Evolutionary conservation across 2,797 vertebrate genomes (phyloP).

Genomic region (Tapirus indicus): DNA sequence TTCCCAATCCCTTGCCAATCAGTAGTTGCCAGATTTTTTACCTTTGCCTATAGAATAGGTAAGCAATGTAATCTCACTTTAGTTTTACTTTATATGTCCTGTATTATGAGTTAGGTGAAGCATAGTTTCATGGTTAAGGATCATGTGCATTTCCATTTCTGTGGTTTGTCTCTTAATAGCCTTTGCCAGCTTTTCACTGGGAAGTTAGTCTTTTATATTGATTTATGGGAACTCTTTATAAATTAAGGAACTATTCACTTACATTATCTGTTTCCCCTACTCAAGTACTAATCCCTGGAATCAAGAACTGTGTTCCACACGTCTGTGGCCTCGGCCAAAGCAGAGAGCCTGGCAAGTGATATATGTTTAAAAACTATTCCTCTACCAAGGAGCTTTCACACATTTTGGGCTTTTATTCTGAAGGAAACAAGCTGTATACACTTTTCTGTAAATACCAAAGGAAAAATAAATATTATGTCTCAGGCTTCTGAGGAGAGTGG

Average conservation of each 20-base stretch:
- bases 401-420: neutral
- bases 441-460: neutral
- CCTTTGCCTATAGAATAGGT: neutral
- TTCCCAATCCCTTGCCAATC: neutral
- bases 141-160: neutral
- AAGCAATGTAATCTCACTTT: neutral
- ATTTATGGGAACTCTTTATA: neutral
- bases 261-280: neutral
- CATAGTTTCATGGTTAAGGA: neutral
- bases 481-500: neutral
- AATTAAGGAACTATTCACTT: neutral
- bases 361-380: neutral
- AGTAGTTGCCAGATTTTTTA: neutral
- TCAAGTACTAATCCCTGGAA: neutral
- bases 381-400: neutral
- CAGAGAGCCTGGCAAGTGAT: neutral
- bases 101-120: neutral
- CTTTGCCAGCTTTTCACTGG: neutral
- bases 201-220: neutral
- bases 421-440: neutral
- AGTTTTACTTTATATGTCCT: neutral
- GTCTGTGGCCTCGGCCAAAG: neutral
- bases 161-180: neutral
- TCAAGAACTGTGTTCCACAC: neutral
- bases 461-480: neutral